Percentiles rank a stretch among this genome's conserved stretches.
Evolutionary conservation across 1,140 invertebrate genomes (phyloP).

Genomic region (Whitmania pigra): DNA sequence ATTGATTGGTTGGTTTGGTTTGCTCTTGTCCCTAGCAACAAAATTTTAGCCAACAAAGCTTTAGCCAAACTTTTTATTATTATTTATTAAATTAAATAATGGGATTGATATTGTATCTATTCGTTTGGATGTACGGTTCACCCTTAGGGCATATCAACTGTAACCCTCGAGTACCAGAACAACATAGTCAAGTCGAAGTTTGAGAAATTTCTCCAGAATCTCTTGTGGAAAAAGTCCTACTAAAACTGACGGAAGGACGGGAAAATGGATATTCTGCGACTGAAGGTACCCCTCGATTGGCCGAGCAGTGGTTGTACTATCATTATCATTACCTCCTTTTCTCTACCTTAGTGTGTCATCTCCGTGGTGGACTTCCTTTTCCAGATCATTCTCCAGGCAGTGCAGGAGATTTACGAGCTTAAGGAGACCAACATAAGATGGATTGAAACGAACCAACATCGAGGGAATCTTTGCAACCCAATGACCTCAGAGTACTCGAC

Average conservation of each 20-base stretch:
- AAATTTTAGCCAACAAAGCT: too few relatives aligned
- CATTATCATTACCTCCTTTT: not conserved
- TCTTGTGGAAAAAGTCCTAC: slow-evolving; percentile 35
- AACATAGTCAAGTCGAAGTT: slow-evolving; percentile 26
- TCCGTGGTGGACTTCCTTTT: not conserved
- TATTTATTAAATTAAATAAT: too few relatives aligned
- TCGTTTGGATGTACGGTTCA: too few relatives aligned
- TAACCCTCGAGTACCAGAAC: slow-evolving; percentile 31
- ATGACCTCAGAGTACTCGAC: too few relatives aligned
- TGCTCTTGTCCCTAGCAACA: too few relatives aligned
- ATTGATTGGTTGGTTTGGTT: not conserved
- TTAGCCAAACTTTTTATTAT: not conserved
- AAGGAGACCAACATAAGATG: not conserved
- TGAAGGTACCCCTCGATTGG: too few relatives aligned
- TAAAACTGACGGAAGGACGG: too few relatives aligned
- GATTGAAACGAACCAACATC: not conserved
- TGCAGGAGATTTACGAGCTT: slow-evolving; percentile 3
- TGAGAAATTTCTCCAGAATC: slow-evolving; percentile 32
- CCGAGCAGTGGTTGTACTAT: too few relatives aligned
- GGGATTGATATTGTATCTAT: too few relatives aligned
- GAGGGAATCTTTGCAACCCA: too few relatives aligned
- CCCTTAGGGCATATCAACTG: slow-evolving; percentile 32
- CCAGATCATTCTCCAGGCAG: not conserved
- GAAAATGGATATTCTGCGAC: too few relatives aligned
- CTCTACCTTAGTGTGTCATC: not conserved